phyloP scores from a whole-genome alignment of 1,140 invertebrate species.

The Plutomurus gul region DNA sequence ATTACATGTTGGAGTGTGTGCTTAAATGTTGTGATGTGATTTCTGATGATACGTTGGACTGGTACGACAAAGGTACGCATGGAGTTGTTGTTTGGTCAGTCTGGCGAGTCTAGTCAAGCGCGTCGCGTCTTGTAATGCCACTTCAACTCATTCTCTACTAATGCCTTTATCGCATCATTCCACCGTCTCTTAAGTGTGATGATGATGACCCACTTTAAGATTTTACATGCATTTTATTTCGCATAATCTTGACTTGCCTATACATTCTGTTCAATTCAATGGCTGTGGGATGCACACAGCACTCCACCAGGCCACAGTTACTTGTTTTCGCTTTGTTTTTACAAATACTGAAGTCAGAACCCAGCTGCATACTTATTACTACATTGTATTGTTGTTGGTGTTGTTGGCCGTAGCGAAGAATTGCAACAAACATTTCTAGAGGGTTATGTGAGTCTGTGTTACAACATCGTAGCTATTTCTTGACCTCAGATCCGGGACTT shows the following conservation, averaged over 20 bases:
- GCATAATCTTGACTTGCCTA: neutral
- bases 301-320: no score
- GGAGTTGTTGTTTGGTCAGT: no score
- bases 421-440: no score
- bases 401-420: no score
- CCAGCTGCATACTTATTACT: no score
- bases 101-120: slow-evolving; percentile 9
- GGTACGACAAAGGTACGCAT: neutral
- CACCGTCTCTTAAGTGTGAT: slow-evolving; percentile 23
- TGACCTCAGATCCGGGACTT: slow-evolving; percentile 22
- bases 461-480: neutral
- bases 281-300: no score
- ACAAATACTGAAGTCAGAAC: no score
- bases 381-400: no score
- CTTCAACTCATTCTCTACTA: neutral
- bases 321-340: no score
- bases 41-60: neutral
- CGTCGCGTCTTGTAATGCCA: neutral
- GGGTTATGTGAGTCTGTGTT: slow-evolving; percentile 2
- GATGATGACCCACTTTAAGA: slow-evolving; percentile 23
- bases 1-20: slow-evolving; percentile 4
- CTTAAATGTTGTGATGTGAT: neutral
- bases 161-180: slow-evolving; percentile 24
- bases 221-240: slow-evolving; percentile 26
- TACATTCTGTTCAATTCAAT: no score